Conservation (phyloP, 2,797 vertebrate species). For the Geotrypetes seraphini region DNA sequence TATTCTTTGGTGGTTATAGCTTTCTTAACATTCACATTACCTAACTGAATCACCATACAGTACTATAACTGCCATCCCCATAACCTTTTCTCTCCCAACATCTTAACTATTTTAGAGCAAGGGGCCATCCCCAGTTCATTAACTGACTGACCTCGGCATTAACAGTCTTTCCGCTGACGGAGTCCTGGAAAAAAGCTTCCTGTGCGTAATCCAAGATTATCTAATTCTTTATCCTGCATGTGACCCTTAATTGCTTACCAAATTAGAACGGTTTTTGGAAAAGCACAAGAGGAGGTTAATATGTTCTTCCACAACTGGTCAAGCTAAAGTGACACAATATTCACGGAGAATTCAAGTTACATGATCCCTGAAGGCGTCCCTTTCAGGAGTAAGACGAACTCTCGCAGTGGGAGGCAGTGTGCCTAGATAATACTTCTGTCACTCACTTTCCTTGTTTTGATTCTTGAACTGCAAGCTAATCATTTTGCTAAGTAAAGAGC, state of each 20-base stretch:
- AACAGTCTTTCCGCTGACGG: conserved; percentile 44
- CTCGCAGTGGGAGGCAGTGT: conserved; percentile 56
- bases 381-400: conserved; percentile 59
- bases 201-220: conserved; percentile 71
- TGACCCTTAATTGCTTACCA: conserved; percentile 79
- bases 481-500: conserved; percentile 49
- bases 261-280: conserved; percentile 72
- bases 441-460: conserved; percentile 51
- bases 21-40: conserved; percentile 14
- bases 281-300: conserved; percentile 71
- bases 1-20: too few species aligned
- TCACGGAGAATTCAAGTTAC: conserved; percentile 63
- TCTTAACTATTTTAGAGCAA: conserved; percentile 39
- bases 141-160: conserved; percentile 55
- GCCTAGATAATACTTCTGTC: conserved; percentile 59
- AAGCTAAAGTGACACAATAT: conserved; percentile 66
- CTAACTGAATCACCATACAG: conserved; percentile 34
- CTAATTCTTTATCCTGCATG: conserved; percentile 67
- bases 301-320: conserved; percentile 70
- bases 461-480: conserved; percentile 46
- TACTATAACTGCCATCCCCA: conserved; percentile 40
- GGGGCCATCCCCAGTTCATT: conserved; percentile 64
- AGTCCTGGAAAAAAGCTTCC: conserved; percentile 74
- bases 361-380: conserved; percentile 71
- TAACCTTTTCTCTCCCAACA: conserved; percentile 23